Percentiles rank a stretch among this genome's conserved stretches.
Conservation (phyloP, 1,140 invertebrate genomes). For the Tetranychus cinnabarinus region DNA sequence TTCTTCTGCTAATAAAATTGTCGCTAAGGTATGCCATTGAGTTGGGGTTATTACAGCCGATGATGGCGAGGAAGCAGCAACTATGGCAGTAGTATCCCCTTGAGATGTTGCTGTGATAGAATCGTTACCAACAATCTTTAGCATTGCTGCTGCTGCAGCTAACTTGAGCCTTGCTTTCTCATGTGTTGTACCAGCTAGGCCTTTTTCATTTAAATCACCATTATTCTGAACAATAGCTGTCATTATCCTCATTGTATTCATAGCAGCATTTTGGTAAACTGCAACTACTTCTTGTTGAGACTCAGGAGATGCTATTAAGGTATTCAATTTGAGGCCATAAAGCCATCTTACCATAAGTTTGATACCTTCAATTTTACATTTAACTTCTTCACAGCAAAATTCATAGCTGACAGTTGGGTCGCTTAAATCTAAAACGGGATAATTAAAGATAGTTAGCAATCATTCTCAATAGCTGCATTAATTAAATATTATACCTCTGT, state of each 20-base stretch:
- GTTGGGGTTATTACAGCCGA: slow-evolving; percentile 6
- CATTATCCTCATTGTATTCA: slow-evolving; percentile 57
- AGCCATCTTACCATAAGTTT: slow-evolving; percentile 92
- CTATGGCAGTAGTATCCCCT: not conserved
- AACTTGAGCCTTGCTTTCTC: slow-evolving; percentile 80
- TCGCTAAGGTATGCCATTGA: slow-evolving; percentile 9
- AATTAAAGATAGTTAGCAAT: not conserved
- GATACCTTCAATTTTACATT: slow-evolving; percentile 76
- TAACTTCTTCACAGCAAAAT: slow-evolving; percentile 63
- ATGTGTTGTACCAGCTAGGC: slow-evolving; percentile 23
- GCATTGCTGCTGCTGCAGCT: slow-evolving; percentile 73
- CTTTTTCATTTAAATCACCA: slow-evolving; percentile 44
- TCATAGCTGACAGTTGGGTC: slow-evolving; percentile 32
- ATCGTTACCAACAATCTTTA: slow-evolving; percentile 32
- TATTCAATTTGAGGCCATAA: slow-evolving; percentile 45
- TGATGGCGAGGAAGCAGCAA: not conserved
- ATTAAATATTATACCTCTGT: not conserved
- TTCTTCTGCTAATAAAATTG: slow-evolving; percentile 5
- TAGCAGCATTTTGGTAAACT: slow-evolving; percentile 7
- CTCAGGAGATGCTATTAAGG: slow-evolving; percentile 4
- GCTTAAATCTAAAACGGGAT: not conserved
- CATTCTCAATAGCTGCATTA: not conserved
- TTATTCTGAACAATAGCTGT: slow-evolving; percentile 69
- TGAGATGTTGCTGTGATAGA: not conserved
- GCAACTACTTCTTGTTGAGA: slow-evolving; percentile 6